Conservation (phyloP, 2,888 invertebrate species). For the Lissocephala sabroskyi region DNA sequence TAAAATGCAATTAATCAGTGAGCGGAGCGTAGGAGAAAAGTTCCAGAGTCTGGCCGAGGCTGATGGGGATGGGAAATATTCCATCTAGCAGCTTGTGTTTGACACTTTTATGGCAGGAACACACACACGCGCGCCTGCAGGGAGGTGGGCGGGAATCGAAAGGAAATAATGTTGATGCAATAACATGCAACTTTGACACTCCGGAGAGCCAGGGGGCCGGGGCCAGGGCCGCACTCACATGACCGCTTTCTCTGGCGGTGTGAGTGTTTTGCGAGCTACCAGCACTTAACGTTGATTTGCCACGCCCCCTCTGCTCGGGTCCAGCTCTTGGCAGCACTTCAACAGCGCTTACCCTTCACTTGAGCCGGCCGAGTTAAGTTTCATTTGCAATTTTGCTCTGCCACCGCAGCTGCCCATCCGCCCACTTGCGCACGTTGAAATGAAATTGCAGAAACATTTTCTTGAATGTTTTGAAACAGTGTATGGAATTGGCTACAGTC, state of each 20-base stretch:
- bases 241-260: not conserved
- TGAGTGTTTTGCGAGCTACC: slow-evolving; percentile 31
- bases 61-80: slow-evolving; percentile 12
- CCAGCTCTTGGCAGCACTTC: slow-evolving; percentile 14
- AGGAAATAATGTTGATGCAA: slow-evolving; percentile 53
- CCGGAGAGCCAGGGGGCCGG: slow-evolving; percentile 20
- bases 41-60: slow-evolving; percentile 19
- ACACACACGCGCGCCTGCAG: not conserved
- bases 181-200: slow-evolving; percentile 60
- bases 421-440: slow-evolving; percentile 24
- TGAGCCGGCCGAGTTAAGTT: slow-evolving; percentile 35
- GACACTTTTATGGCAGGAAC: slow-evolving; percentile 27
- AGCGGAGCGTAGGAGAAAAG: slow-evolving; percentile 31
- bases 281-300: slow-evolving; percentile 62
- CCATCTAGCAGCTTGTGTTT: slow-evolving; percentile 18
- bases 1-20: slow-evolving; percentile 59
- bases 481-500: not conserved
- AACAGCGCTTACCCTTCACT: slow-evolving; percentile 21
- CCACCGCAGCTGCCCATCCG: slow-evolving; percentile 47
- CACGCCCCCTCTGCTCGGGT: slow-evolving; percentile 5
- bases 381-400: slow-evolving; percentile 63
- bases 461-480: no score
- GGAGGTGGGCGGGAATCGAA: slow-evolving; percentile 8
- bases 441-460: slow-evolving; percentile 43
- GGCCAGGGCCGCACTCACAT: not conserved